Evolutionary conservation across 2,797 vertebrate species (phyloP).

Genomic region (Fistularia commersonii): DNA sequence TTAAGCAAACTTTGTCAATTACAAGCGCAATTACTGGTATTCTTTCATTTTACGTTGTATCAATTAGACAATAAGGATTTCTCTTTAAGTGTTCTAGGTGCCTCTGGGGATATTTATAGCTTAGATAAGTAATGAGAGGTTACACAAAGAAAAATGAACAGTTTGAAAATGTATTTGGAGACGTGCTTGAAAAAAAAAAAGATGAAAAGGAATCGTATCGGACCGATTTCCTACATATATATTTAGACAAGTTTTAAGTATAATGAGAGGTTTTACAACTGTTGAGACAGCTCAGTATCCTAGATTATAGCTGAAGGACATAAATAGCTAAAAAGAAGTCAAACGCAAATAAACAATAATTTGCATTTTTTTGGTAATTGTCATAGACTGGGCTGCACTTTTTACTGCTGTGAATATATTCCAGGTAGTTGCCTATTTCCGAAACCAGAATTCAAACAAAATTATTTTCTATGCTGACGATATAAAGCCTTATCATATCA

Average conservation of each 20-base stretch:
- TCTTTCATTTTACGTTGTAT: conserved; percentile 23
- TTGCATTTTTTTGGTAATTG: background rate
- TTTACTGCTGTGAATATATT: too few relatives aligned
- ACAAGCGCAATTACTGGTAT: conserved; percentile 41
- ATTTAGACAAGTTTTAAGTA: background rate
- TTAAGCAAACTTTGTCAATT: conserved; percentile 58
- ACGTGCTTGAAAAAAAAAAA: conserved; percentile 4
- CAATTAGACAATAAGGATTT: conserved; percentile 39
- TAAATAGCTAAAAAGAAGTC: background rate
- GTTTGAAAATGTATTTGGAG: conserved; percentile 42
- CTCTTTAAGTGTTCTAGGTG: conserved; percentile 19
- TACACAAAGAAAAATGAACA: conserved; percentile 49
- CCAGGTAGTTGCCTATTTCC: too few relatives aligned
- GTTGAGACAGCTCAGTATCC: background rate
- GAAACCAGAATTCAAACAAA: too few relatives aligned
- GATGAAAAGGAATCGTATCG: conserved; percentile 22
- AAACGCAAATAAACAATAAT: background rate
- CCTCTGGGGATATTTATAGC: conserved; percentile 35
- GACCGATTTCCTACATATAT: too few relatives aligned
- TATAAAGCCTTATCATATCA: too few relatives aligned
- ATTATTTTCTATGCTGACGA: too few relatives aligned
- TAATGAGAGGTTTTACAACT: background rate
- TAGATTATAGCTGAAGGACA: conserved; percentile 1
- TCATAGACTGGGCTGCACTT: too few relatives aligned
- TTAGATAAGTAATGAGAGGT: conserved; percentile 38